Evolutionary conservation across 1,140 invertebrate species (phyloP), one percentile per base, ranked within the genome.

Genomic region (Elysia chlorotica): DNA sequence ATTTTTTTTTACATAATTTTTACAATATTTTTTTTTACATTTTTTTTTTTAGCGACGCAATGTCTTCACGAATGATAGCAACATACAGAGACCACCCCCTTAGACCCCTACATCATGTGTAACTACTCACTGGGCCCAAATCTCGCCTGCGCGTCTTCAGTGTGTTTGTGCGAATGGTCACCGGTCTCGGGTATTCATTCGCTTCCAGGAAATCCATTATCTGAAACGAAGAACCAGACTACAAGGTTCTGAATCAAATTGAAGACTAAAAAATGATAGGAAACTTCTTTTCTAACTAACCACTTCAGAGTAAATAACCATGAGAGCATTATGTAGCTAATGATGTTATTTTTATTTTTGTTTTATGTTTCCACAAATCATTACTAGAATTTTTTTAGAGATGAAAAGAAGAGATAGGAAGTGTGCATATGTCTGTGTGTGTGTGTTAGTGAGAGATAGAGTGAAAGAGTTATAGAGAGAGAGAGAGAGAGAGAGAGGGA

Each of bases 161-260:
- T 71, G 94, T 97, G 82, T 99, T 99, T 3, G 96, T 95, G 74
- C 98, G 90, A 73, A 99, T 95, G 0, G 98, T 99, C 28, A 99
- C 88, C 2, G 98, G 98, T 79, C 98, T 90, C 70, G 95, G 93
- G 21, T 95, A 91, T 90, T 99, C 98, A 86, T 96, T 98, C 0
- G 98, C 95, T 90, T 99, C 98, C 21, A 99, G 88, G 88, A 96
- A 97, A 83, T 99, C 96, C 76, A 98, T 89, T 28, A 99, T 89
- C 88, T 90, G 65, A 73, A 75, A 36, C 53, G 59, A 19, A 23
- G 23, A 66, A 66, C 5, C n/a, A n/a, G n/a, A n/a, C n/a, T n/a
- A n/a, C n/a, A n/a, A n/a, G n/a, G n/a, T n/a, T n/a, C n/a, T n/a
- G n/a, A n/a, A n/a, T n/a, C n/a, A n/a, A n/a, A n/a, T n/a, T n/a